Conservation (phyloP, 1,140 invertebrate species). For the Sycophaga agraensis region DNA sequence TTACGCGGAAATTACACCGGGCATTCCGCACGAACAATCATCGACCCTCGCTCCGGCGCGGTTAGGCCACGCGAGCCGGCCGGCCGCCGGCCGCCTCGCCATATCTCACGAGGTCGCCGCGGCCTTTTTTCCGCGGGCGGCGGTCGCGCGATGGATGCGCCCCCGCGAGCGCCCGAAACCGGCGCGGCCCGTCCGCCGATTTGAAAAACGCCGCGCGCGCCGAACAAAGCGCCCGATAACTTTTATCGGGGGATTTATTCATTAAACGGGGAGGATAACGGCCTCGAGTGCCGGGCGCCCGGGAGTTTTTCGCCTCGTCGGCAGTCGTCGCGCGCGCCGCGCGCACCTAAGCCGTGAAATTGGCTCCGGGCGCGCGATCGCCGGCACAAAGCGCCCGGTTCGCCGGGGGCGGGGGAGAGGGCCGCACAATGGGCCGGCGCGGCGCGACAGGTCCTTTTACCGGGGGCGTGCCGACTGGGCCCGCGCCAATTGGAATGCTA, state of each 20-base stretch:
- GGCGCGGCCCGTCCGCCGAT: not conserved
- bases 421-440: too few relatives aligned
- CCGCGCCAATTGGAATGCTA: too few relatives aligned
- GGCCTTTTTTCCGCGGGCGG: not conserved
- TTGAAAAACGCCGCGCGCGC: not conserved
- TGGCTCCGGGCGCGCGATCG: too few relatives aligned
- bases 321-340: too few relatives aligned
- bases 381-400: too few relatives aligned
- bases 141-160: too few relatives aligned
- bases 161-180: not conserved
- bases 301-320: not conserved
- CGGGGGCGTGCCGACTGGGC: too few relatives aligned
- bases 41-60: constrained; percentile 6
- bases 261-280: constrained; percentile 3
- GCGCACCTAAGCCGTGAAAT: too few relatives aligned
- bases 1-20: constrained; percentile 51
- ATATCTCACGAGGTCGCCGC: not conserved
- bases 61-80: not conserved
- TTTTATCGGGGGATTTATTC: constrained; percentile 7
- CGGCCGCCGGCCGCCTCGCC: not conserved
- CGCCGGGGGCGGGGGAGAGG: too few relatives aligned
- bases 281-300: not conserved
- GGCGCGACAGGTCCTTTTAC: too few relatives aligned
- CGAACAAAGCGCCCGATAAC: not conserved
- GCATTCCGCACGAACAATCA: constrained; percentile 33